Base-by-base conservation (phyloP, 1,140 invertebrate genomes). In the Odontomachus brunneus region DNA sequence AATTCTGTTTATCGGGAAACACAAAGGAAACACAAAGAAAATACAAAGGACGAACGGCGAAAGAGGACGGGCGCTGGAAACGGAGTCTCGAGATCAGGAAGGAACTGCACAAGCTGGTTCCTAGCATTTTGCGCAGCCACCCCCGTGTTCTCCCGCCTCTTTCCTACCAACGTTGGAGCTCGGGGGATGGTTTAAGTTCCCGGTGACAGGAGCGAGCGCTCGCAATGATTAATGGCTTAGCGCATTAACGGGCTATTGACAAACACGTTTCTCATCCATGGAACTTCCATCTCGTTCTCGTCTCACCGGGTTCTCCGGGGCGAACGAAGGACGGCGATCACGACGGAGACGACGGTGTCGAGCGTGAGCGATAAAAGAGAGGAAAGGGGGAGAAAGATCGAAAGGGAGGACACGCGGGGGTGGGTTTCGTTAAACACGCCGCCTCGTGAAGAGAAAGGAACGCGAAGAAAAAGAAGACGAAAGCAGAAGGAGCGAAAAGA, bases 171-270 rank as follows among this genome's bases (percentile, higher is more conserved):
- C 53, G 38, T 22, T 22, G 59, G 17, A 82, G 57, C 29, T 74
- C 57, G 65, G 81, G 87, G 90, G 91, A 78, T 88, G 89, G 82
- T 89, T 91, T 89, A 87, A 88, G 87, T 90, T 91, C 85, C 88
- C 88, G 91, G 89, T 93, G 92, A 92, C 92, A 93, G 91, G 85
- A 91, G 82, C 89, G 89, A 88, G 69, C 89, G 87, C 89, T 89
- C 89, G 89, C 90, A 94, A 94, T 94, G 93, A 94, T 94, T 94
- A 94, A 94, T 94, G 92, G 92, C 92, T 94, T 93, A 93, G 91
- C 87, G 92, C 93, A 94, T 94, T 94, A 94, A 93, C 92, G 91
- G 90, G 90, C 92, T 92, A 94, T 94, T 94, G 93, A 94, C 92
- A 94, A 94, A 93, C 93, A 92, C 91, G 91, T 92, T 92, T 89